Conservation (phyloP, 2,113 vertebrate species). For the Poecile atricapillus region DNA sequence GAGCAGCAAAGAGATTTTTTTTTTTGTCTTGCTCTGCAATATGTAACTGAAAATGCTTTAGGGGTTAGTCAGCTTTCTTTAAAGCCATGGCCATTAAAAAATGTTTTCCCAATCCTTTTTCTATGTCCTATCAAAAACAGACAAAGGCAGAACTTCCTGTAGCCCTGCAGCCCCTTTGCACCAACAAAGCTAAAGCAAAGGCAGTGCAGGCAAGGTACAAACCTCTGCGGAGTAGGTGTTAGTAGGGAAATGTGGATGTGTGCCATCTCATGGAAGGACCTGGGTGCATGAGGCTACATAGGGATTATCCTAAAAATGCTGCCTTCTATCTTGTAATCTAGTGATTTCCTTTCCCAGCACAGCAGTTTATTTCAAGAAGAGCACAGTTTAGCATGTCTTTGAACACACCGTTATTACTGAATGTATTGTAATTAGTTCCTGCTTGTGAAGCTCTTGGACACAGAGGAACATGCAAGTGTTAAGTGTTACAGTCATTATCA, state of each 20-base stretch:
- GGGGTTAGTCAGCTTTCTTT: slow-evolving; percentile 17
- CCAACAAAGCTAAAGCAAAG: neutral
- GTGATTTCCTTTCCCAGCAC: neutral
- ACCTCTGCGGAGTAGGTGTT: fast-evolving
- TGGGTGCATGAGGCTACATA: neutral
- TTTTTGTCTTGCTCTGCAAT: neutral
- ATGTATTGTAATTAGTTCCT: neutral
- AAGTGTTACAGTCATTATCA: neutral
- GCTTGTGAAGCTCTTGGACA: neutral
- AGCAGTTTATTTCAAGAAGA: neutral
- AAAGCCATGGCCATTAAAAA: slow-evolving; percentile 20
- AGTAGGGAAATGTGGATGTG: neutral
- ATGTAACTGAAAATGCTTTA: slow-evolving; percentile 12
- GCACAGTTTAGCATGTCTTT: neutral
- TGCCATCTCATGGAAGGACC: neutral
- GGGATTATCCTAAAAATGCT: neutral
- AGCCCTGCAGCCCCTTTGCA: neutral
- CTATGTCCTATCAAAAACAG: neutral
- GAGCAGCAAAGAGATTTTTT: neutral
- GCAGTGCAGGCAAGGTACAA: neutral
- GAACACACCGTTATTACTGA: neutral
- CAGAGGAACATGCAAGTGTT: neutral
- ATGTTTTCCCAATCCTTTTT: neutral
- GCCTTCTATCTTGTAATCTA: neutral
- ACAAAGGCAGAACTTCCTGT: neutral